Conservation (phyloP, 2,888 invertebrate species). For the Drosophila multiciliata region DNA sequence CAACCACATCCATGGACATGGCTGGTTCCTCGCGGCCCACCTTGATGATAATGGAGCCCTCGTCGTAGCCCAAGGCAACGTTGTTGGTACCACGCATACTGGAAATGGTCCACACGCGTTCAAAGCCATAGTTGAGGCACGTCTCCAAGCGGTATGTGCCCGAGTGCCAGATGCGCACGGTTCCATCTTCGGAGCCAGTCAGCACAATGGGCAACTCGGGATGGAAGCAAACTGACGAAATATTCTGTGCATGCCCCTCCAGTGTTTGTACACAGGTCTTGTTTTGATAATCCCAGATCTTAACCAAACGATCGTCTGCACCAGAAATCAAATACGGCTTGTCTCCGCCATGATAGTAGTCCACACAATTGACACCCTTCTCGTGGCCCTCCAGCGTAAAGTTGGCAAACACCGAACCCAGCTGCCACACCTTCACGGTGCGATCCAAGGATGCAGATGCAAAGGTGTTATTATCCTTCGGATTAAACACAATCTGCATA, state of each 20-base stretch:
- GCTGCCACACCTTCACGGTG: slow-evolving; percentile 99
- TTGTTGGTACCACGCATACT: slow-evolving; percentile 97
- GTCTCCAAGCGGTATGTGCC: slow-evolving; percentile 98
- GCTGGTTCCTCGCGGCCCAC: slow-evolving; percentile 98
- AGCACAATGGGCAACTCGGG: slow-evolving; percentile 98
- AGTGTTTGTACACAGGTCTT: slow-evolving; percentile 99
- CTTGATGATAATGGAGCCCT: slow-evolving; percentile 85
- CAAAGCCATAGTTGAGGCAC: slow-evolving; percentile 98
- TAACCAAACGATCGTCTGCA: slow-evolving; percentile 98
- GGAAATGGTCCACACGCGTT: slow-evolving; percentile 98
- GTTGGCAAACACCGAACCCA: slow-evolving; percentile 98
- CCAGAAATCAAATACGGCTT: slow-evolving; percentile 99
- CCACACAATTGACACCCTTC: slow-evolving; percentile 99
- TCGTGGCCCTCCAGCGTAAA: slow-evolving; percentile 99
- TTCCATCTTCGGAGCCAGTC: slow-evolving; percentile 99
- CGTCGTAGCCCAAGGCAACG: slow-evolving; percentile 93
- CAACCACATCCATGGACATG: slow-evolving; percentile 99
- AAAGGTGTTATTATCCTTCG: slow-evolving; percentile 99
- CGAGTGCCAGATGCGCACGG: slow-evolving; percentile 99
- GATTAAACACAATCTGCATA: slow-evolving; percentile 99
- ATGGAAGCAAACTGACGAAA: slow-evolving; percentile 98
- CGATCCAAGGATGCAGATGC: slow-evolving; percentile 99
- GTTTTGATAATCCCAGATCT: slow-evolving; percentile 99
- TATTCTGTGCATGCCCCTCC: slow-evolving; percentile 98
- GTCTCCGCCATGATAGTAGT: slow-evolving; percentile 99